Evolutionary conservation across 1,140 invertebrate genomes (phyloP).

Genomic region (Macrobrachium nipponense): DNA sequence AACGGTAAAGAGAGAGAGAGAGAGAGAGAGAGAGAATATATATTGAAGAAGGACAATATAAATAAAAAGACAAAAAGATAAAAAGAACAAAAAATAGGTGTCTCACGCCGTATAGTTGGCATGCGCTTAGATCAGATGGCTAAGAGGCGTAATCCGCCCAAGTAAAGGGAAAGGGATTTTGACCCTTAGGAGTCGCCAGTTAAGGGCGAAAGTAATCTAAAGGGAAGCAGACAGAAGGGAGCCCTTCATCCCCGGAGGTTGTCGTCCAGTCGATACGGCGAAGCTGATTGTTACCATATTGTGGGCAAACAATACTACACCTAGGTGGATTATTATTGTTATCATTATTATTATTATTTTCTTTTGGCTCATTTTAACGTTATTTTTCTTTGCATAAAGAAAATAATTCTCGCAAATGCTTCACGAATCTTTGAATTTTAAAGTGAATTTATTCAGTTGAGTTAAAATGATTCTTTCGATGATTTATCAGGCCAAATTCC

Average conservation of each 20-base stretch:
- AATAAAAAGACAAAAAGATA: too few relatives aligned
- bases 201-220: background rate
- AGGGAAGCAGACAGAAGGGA: background rate
- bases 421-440: background rate
- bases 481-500: conserved; percentile 12
- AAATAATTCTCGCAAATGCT: background rate
- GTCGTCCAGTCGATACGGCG: conserved; percentile 26
- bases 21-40: background rate
- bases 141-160: background rate
- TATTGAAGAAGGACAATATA: conserved; percentile 9
- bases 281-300: conserved; percentile 27
- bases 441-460: too few relatives aligned
- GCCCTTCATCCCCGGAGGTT: background rate
- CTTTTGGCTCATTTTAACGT: too few relatives aligned
- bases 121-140: conserved; percentile 25
- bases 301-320: conserved; percentile 23
- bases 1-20: too few relatives aligned
- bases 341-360: too few relatives aligned
- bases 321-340: background rate
- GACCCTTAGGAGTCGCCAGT: background rate
- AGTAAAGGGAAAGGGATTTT: background rate
- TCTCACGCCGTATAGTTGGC: conserved; percentile 18
- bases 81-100: conserved; percentile 12
- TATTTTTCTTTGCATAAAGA: too few relatives aligned
- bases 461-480: background rate